phyloP scores from a whole-genome alignment of 2,888 invertebrate genomes.

The Lasioglossum figueresi region DNA sequence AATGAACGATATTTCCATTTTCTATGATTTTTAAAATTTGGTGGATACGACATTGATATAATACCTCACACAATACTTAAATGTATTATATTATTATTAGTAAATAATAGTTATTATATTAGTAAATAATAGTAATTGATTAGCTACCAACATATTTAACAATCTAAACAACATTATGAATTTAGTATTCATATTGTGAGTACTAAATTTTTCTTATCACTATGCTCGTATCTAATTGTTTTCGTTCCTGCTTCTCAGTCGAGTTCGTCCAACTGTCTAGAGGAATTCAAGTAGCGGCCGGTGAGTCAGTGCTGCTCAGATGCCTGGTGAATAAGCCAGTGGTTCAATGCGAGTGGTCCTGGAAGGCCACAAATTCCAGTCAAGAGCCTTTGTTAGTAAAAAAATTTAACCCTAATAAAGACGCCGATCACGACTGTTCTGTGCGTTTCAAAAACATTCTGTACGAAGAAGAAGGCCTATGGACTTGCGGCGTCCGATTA shows the following conservation, averaged over 20 bases:
- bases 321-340: conserved; percentile 82
- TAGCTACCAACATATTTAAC: too few species aligned
- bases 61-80: too few species aligned
- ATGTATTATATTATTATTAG: too few species aligned
- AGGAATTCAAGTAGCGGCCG: conserved; percentile 80
- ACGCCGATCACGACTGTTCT: conserved; percentile 82
- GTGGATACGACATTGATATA: too few species aligned
- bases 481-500: conserved; percentile 82
- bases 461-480: conserved; percentile 82
- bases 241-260: conserved; percentile 64
- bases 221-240: neutral
- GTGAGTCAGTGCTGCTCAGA: conserved; percentile 80
- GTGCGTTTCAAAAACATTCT: conserved; percentile 81
- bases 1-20: too few species aligned
- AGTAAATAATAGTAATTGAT: too few species aligned
- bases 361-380: conserved; percentile 80
- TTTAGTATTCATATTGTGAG: too few species aligned
- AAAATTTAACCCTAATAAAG: conserved; percentile 79
- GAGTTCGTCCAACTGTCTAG: conserved; percentile 82
- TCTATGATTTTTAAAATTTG: too few species aligned
- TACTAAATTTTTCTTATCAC: neutral
- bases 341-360: conserved; percentile 82
- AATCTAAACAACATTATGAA: too few species aligned
- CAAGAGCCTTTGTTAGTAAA: conserved; percentile 77
- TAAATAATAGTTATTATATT: too few species aligned